phyloP scores from a whole-genome alignment of 1,140 invertebrate species.

The Aplysia californica region DNA sequence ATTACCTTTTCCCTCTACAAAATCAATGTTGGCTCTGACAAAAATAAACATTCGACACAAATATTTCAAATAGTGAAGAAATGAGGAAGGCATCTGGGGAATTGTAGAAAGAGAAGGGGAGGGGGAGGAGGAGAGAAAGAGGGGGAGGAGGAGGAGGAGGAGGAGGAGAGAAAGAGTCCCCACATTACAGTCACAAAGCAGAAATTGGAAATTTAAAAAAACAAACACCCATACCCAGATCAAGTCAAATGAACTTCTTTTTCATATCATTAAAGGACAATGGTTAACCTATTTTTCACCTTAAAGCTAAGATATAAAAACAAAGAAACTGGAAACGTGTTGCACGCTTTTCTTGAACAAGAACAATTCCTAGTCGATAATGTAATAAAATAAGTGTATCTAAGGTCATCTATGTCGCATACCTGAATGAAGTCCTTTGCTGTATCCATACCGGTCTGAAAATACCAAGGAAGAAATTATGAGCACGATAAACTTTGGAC shows the following conservation, averaged over 20 bases:
- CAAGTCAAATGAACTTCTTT: neutral
- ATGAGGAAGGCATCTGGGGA: neutral
- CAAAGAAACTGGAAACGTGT: neutral
- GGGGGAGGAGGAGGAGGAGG: neutral
- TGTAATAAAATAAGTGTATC: neutral
- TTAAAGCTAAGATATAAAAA: neutral
- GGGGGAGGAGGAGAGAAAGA: neutral
- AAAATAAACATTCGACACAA: too few species aligned
- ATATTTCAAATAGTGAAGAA: neutral
- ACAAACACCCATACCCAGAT: too few species aligned
- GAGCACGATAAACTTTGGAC: too few species aligned
- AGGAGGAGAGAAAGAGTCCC: neutral
- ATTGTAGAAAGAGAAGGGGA: neutral
- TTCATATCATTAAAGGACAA: neutral
- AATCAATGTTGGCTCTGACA: too few species aligned
- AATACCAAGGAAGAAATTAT: too few species aligned
- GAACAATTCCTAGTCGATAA: too few species aligned
- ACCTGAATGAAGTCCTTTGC: conserved; percentile 16
- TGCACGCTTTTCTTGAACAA: too few species aligned
- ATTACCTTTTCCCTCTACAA: too few species aligned
- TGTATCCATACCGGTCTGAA: conserved; percentile 27
- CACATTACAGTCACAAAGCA: neutral
- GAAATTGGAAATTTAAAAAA: neutral
- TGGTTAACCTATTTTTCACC: neutral
- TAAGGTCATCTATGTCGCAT: neutral